phyloP scores from a whole-genome alignment of 1,140 invertebrate genomes.

The Riptortus pedestris region DNA sequence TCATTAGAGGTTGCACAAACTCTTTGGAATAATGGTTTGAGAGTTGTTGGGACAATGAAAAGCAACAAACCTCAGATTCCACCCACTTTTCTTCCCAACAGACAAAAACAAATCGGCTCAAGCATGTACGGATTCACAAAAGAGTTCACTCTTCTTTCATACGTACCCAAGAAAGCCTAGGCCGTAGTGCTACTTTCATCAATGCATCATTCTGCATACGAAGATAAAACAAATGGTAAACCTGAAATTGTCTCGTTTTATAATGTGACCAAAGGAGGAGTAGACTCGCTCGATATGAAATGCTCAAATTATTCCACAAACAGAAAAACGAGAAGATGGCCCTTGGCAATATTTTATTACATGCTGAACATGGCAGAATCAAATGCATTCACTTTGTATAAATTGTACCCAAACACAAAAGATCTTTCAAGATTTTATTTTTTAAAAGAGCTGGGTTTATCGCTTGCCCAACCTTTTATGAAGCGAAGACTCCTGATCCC shows the following conservation, averaged over 20 bases:
- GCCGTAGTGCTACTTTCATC: neutral
- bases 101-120: neutral
- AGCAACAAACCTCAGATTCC: neutral
- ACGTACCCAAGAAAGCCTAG: neutral
- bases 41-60: neutral
- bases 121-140: neutral
- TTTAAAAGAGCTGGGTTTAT: neutral
- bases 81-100: neutral
- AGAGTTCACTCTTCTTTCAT: neutral
- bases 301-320: neutral
- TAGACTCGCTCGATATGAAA: neutral
- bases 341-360: neutral
- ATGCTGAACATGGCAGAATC: neutral
- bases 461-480: neutral
- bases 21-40: neutral
- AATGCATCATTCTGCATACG: neutral
- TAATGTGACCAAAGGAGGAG: neutral
- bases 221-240: neutral
- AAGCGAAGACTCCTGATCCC: neutral
- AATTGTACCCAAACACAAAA: neutral
- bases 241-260: neutral
- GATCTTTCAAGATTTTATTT: neutral
- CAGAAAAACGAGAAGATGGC: neutral
- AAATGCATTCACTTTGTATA: neutral
- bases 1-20: neutral